These are phyloP conservation scores for Hypselothyrea guttata DNA, from an alignment of 2,888 invertebrate genomes.

Conservation along the genomic window DNA sequence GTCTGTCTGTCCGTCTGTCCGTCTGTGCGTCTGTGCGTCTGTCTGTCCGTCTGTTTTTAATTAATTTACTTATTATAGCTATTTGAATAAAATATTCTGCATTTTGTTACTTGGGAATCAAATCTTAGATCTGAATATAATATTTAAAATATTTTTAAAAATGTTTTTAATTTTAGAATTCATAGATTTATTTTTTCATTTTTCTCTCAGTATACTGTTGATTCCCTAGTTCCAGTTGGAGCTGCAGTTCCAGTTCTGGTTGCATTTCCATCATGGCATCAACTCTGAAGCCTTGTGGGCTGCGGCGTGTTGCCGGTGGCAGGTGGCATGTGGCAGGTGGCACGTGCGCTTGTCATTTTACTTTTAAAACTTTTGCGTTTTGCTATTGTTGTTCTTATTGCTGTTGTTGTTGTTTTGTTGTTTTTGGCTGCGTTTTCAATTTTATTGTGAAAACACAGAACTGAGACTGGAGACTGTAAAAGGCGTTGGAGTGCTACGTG, in stretches of 20 bases:
- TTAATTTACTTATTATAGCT: too few relatives aligned
- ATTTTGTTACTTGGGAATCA: too few relatives aligned
- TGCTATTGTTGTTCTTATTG: constrained; percentile 34
- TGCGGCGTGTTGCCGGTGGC: constrained; percentile 20
- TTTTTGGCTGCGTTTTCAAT: constrained; percentile 72
- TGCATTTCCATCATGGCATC: background rate
- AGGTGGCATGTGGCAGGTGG: constrained; percentile 41
- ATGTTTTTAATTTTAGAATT: too few relatives aligned
- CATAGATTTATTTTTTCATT: too few relatives aligned
- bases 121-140: too few relatives aligned
- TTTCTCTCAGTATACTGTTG: too few relatives aligned
- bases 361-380: constrained; percentile 73
- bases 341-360: constrained; percentile 76
- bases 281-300: constrained; percentile 2
- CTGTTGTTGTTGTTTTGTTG: constrained; percentile 21
- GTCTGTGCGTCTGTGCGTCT: too few relatives aligned
- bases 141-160: too few relatives aligned
- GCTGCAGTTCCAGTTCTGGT: constrained; percentile 9
- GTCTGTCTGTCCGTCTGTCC: too few relatives aligned
- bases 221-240: too few relatives aligned
- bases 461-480: constrained; percentile 71
- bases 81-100: too few relatives aligned
- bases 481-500: constrained; percentile 72
- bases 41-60: too few relatives aligned
- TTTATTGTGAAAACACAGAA: constrained; percentile 70